A percentile compares a stretch with the other conserved stretches of the same genome.
These are phyloP conservation scores for Tethya wilhelma DNA, from an alignment of 37 sponge, comb jelly and placozoan genomes.

Conservation along the genomic window DNA sequence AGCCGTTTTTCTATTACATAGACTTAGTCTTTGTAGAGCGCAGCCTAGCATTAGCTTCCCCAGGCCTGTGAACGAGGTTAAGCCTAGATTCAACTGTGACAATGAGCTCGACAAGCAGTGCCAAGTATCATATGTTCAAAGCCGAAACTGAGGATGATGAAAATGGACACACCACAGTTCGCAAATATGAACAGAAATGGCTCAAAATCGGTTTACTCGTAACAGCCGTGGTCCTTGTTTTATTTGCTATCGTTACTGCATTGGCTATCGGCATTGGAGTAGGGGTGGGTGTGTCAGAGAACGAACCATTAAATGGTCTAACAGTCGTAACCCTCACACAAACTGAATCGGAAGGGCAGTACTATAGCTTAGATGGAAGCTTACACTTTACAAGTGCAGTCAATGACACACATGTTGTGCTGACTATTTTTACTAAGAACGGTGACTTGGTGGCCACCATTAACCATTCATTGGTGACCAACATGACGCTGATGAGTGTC, in stretches of 20 bases:
- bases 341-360: not conserved
- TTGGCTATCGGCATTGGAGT: not conserved
- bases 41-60: too few relatives aligned
- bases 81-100: too few relatives aligned
- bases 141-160: too few relatives aligned
- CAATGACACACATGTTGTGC: not conserved
- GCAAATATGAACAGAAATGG: too few relatives aligned
- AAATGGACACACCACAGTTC: too few relatives aligned
- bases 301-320: not conserved
- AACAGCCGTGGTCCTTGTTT: not conserved
- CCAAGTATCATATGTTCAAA: too few relatives aligned
- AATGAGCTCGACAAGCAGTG: too few relatives aligned
- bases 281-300: not conserved
- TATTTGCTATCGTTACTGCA: not conserved
- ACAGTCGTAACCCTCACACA: not conserved
- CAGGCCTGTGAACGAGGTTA: too few relatives aligned
- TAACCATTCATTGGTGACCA: not conserved
- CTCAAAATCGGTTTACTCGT: too few relatives aligned
- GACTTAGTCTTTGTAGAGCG: too few relatives aligned
- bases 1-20: too few relatives aligned
- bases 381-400: constrained; percentile 10
- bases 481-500: constrained; percentile 11
- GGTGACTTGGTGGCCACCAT: not conserved
- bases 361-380: constrained; percentile 15
- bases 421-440: not conserved